Evolutionary conservation across 2,797 vertebrate species (phyloP).

Genomic region (Pristis pectinata): DNA sequence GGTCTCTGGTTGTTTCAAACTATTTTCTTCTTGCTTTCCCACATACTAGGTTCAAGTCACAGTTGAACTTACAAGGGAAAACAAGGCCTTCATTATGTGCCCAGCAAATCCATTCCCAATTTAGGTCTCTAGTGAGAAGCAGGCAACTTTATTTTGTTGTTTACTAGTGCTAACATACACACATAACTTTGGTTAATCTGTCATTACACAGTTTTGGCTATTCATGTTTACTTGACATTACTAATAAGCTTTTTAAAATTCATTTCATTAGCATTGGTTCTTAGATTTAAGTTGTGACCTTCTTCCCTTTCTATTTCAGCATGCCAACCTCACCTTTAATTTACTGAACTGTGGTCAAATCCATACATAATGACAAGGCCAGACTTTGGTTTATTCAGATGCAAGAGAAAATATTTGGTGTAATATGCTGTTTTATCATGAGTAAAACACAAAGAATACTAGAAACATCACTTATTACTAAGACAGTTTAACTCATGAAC

Average conservation of each 20-base stretch:
- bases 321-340: background rate
- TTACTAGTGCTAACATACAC: background rate
- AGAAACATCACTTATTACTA: background rate
- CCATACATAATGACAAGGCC: background rate
- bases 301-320: background rate
- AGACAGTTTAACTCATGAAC: background rate
- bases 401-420: background rate
- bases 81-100: background rate
- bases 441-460: background rate
- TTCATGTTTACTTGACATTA: background rate
- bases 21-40: background rate
- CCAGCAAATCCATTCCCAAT: background rate
- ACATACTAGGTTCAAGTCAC: background rate
- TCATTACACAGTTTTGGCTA: background rate
- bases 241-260: background rate
- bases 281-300: background rate
- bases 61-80: background rate
- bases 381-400: slow-evolving; percentile 31
- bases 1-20: background rate
- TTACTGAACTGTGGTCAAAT: slow-evolving; percentile 19
- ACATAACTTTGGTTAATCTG: background rate
- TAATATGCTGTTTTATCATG: background rate
- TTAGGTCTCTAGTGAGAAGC: background rate
- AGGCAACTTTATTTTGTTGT: background rate
- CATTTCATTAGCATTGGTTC: background rate